Evolutionary conservation across 2,113 vertebrate species (phyloP).

Genomic region (Empidonax traillii): DNA sequence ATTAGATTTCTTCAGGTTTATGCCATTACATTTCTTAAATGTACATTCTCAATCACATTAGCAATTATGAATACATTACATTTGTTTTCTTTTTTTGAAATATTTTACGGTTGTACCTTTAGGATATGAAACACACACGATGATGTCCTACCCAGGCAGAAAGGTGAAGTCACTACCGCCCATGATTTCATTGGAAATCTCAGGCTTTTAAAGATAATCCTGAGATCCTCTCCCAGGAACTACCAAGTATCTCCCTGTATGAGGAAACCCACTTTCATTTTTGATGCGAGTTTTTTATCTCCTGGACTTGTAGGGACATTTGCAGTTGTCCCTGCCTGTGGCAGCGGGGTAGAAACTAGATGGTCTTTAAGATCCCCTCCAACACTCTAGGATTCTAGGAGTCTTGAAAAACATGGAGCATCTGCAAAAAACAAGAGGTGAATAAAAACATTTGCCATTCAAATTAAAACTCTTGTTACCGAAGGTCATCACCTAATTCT

Average conservation of each 20-base stretch:
- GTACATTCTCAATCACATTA: slow-evolving; percentile 67
- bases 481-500: neutral
- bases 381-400: neutral
- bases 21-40: slow-evolving; percentile 68
- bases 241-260: neutral
- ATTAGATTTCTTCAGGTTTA: slow-evolving; percentile 69
- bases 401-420: neutral
- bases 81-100: slow-evolving; percentile 48
- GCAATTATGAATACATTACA: slow-evolving; percentile 66
- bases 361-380: neutral
- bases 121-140: neutral
- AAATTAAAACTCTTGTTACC: neutral
- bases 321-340: no score
- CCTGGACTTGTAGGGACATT: neutral
- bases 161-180: neutral
- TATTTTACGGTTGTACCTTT: slow-evolving; percentile 31
- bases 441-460: neutral
- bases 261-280: neutral
- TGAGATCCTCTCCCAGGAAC: neutral
- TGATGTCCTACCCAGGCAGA: neutral
- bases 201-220: neutral
- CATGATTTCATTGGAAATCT: neutral
- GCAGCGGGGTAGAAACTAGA: neutral
- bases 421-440: neutral
- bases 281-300: neutral